Conservation (phyloP, 2,888 invertebrate genomes). For the Tetropium fuscum region DNA sequence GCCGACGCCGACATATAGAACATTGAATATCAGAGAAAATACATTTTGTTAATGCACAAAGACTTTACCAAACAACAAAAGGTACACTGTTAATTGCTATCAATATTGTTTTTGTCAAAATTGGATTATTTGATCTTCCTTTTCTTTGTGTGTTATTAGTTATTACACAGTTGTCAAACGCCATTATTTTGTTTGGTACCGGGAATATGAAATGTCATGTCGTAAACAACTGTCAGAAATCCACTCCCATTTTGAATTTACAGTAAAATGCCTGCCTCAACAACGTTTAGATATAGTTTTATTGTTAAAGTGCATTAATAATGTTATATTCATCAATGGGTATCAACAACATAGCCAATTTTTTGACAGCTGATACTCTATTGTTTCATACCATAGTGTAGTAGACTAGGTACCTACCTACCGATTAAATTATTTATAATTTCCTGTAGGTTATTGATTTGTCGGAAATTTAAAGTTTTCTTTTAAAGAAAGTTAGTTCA, state of each 20-base stretch:
- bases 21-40: slow-evolving; percentile 66
- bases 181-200: slow-evolving; percentile 66
- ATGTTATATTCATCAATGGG: slow-evolving; percentile 13
- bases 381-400: slow-evolving; percentile 30
- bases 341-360: slow-evolving; percentile 25
- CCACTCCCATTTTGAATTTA: slow-evolving; percentile 39
- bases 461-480: slow-evolving; percentile 15
- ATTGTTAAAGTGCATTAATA: slow-evolving; percentile 3
- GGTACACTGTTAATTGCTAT: slow-evolving; percentile 51
- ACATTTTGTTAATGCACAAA: slow-evolving; percentile 62
- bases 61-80: slow-evolving; percentile 56
- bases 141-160: slow-evolving; percentile 69
- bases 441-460: slow-evolving; percentile 25
- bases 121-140: slow-evolving; percentile 11
- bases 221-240: slow-evolving; percentile 60
- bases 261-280: slow-evolving; percentile 15
- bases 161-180: slow-evolving; percentile 68
- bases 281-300: slow-evolving; percentile 6
- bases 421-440: slow-evolving; percentile 34
- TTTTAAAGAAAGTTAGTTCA: slow-evolving; percentile 8
- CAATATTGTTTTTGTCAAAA: slow-evolving; percentile 13
- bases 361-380: slow-evolving; percentile 38
- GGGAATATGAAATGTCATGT: slow-evolving; percentile 65
- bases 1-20: slow-evolving; percentile 72
- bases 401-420: too few relatives aligned